Evolutionary conservation across 2,113 vertebrate genomes (phyloP), one percentile per base, ranked within the genome.

Genomic region (Rattus norvegicus): DNA sequence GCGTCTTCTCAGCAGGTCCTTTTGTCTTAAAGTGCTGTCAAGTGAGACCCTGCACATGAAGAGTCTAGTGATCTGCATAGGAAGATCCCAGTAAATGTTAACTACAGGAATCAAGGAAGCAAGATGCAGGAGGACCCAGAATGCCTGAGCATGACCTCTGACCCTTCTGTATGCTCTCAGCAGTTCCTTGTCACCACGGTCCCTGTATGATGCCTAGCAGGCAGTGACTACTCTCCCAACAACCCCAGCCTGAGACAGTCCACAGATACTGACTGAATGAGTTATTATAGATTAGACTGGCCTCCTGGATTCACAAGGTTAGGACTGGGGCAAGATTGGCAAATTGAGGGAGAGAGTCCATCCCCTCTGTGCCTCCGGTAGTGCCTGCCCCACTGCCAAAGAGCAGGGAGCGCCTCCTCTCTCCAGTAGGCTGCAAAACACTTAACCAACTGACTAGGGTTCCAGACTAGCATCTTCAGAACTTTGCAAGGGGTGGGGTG

Each of bases 381-480:
- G 22, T 47, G 49, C 16, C 22, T 47, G 49, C 16, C 22, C 52
- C 22, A 61, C 8, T 43, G 28, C 36, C 63, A 75, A 36, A 75
- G 61, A 63, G 54, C 2, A 30, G 16, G 30, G 61, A 33, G 39
- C 10, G 0, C 63, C 67, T 69, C 28, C 43, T 67, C 43, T 86
- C 28, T 95, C 36, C n/a, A 4, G 81, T 94, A 81, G 94, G 56
- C 86, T 95, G 72, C 91, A 47, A 96, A 92, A 63, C 26, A 1
- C 36, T 97, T 87, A 33, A 87, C 92, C 69, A 88, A 69, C 90
- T 90, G 69, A 87, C 56, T 94, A 88, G 17, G 54, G 17, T 92
- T 83, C 63, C 93, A 67, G 39, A 63, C 13, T 83, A 72, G 28
- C 65, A 47, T 69, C 39, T 86, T 56, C 69, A 94, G 87, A 90